phyloP scores from a whole-genome alignment of 1,140 invertebrate genomes.

The Bradynema listronoti region DNA sequence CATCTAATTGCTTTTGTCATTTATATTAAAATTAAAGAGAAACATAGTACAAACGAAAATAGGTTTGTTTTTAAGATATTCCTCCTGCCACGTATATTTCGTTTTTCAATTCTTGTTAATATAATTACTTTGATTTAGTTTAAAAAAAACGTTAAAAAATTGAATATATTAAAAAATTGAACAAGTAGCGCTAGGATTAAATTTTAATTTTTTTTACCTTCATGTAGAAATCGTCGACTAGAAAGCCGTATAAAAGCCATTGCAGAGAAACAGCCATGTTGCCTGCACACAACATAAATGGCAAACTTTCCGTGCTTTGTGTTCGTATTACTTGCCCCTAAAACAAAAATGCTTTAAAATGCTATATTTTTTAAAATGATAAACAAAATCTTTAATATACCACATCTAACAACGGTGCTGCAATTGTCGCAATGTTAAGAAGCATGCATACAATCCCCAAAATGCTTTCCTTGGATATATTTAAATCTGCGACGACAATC shows the following conservation, averaged over 20 bases:
- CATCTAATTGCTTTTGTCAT: too few species aligned
- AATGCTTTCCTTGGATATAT: constrained; percentile 42
- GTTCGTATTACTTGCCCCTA: constrained; percentile 47
- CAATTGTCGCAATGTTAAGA: constrained; percentile 48
- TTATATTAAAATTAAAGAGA: too few species aligned
- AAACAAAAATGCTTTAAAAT: constrained; percentile 17
- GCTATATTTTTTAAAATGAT: constrained; percentile 15
- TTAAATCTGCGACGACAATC: constrained; percentile 17
- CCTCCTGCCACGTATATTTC: too few species aligned
- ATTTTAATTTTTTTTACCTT: constrained; percentile 38
- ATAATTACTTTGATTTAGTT: too few species aligned
- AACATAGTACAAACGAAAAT: too few species aligned
- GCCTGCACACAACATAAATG: constrained; percentile 50
- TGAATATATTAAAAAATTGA: too few species aligned
- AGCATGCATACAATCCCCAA: constrained; percentile 52
- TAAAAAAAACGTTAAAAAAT: too few species aligned
- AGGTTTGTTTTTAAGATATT: too few species aligned
- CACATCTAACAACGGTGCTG: constrained; percentile 40
- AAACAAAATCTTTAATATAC: constrained; percentile 21
- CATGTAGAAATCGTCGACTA: constrained; percentile 57
- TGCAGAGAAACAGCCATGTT: constrained; percentile 49
- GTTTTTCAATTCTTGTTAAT: too few species aligned
- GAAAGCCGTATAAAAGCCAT: constrained; percentile 52
- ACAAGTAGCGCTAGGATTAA: too few species aligned
- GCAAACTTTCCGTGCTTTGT: constrained; percentile 49